phyloP scores from a whole-genome alignment of 2,113 vertebrate species.

The Silurus meridionalis region DNA sequence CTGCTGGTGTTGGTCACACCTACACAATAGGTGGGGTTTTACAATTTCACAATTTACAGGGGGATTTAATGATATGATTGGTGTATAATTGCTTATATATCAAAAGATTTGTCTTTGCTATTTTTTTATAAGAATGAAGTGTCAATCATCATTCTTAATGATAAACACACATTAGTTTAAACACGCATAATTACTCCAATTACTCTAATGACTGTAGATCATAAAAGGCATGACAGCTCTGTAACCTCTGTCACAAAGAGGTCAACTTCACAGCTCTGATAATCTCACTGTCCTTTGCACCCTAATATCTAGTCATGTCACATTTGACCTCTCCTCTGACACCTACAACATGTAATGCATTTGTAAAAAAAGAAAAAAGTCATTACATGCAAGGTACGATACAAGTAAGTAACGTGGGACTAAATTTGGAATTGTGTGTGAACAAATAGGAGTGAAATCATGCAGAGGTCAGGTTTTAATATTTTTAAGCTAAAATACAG shows the following conservation, averaged over 20 bases:
- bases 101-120: background rate
- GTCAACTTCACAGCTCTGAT: slow-evolving; percentile 15
- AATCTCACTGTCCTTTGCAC: background rate
- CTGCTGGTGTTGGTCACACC: too few relatives aligned
- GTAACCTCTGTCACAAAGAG: background rate
- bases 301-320: slow-evolving; percentile 13
- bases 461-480: background rate
- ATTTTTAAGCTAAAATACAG: background rate
- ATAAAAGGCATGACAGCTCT: slow-evolving; percentile 2
- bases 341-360: background rate
- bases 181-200: background rate
- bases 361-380: background rate
- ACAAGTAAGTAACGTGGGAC: background rate
- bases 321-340: background rate
- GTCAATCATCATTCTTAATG: slow-evolving; percentile 16
- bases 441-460: background rate
- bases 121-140: slow-evolving; percentile 1
- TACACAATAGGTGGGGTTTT: too few relatives aligned
- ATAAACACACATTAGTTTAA: background rate
- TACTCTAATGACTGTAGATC: background rate
- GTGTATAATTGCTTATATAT: background rate
- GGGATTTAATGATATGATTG: too few relatives aligned
- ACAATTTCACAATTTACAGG: too few relatives aligned
- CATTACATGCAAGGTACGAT: background rate
- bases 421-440: background rate